phyloP scores from a whole-genome alignment of 2,888 invertebrate species.

The Standfussiana lucernea region DNA sequence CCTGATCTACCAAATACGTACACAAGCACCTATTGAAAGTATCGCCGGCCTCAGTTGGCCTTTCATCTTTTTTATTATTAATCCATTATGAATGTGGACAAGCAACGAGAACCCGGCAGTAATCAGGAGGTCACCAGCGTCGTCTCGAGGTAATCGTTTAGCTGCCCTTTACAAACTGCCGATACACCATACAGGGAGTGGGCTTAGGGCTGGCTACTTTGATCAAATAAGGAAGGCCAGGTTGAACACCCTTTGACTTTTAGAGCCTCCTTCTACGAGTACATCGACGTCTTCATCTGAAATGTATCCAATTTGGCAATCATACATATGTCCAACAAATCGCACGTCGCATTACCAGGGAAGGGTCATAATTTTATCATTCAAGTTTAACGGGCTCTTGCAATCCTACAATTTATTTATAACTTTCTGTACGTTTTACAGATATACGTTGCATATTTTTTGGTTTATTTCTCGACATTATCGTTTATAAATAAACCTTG shows the following conservation, averaged over 20 bases:
- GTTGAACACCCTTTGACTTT: constrained; percentile 44
- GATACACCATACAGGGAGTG: constrained; percentile 77
- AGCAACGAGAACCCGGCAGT: constrained; percentile 83
- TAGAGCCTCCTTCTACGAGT: neutral
- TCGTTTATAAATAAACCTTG: constrained; percentile 33
- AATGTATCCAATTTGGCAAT: constrained; percentile 20
- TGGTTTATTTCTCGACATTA: constrained; percentile 21
- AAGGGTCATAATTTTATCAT: constrained; percentile 22
- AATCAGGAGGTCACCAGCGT: constrained; percentile 77
- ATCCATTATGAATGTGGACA: constrained; percentile 75
- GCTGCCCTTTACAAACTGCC: constrained; percentile 80
- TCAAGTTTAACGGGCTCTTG: constrained; percentile 18
- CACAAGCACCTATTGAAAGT: constrained; percentile 74
- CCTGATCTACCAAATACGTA: constrained; percentile 80
- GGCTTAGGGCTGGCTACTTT: constrained; percentile 63
- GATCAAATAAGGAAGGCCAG: constrained; percentile 35
- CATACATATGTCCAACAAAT: constrained; percentile 21
- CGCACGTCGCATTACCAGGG: neutral
- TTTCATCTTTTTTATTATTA: constrained; percentile 80
- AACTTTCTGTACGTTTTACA: constrained; percentile 18
- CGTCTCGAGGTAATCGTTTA: constrained; percentile 81
- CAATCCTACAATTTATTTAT: constrained; percentile 27
- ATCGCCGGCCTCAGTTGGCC: constrained; percentile 76
- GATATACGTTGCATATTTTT: constrained; percentile 1
- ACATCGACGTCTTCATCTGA: constrained; percentile 16